Base-by-base conservation (phyloP, 2,797 vertebrate species). In the Leptatherina wallacei region DNA sequence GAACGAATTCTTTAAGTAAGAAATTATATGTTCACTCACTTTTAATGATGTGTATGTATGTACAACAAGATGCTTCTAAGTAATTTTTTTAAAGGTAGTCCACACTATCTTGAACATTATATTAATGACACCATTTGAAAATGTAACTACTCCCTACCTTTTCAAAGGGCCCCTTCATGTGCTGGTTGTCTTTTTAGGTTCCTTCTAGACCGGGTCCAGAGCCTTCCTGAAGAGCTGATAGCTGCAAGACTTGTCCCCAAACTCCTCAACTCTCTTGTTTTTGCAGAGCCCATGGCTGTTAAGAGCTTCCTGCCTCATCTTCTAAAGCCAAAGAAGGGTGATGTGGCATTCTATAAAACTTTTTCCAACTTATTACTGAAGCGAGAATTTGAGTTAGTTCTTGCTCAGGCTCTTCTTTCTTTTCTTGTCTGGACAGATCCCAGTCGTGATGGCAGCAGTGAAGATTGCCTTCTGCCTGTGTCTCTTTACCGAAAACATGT, bases 1-100 rank as follows among this genome's bases (percentile, higher is more conserved):
- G 91, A 97, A 98, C 16, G 97, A 98, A 85, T 99, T 99, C 89
- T 99, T 99, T 89, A 99, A 99, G 98, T 99, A 92, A 96, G 96
- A 92, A n/a, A 16, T 44, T 13, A 7, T 71, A 44, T 65, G 22
- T 52, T 52, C 22, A 47, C 6, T 52, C 14, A 42, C 3, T 42
- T 14, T 42, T 42, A 42, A 42, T 42, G 40, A 4, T 3, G 13
- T 16, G 14, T 12, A 16, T 42, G 40, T 16, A 42, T 38, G 42
- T 47, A 20, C 42, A 47, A 47, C 6, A 20, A 18, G 4, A 40
- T 40, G 38, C 12, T 42, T 20, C 18, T 20, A 44, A 49, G 20
- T 49, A 57, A 30, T 29, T 22, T 6, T 27, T 54, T 14, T 35
- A 12, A 12, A 2, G 11, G 4, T 16, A 11, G 14, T 42, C 20